phyloP scores from a whole-genome alignment of 2,113 vertebrate genomes.

The Equus quagga region DNA sequence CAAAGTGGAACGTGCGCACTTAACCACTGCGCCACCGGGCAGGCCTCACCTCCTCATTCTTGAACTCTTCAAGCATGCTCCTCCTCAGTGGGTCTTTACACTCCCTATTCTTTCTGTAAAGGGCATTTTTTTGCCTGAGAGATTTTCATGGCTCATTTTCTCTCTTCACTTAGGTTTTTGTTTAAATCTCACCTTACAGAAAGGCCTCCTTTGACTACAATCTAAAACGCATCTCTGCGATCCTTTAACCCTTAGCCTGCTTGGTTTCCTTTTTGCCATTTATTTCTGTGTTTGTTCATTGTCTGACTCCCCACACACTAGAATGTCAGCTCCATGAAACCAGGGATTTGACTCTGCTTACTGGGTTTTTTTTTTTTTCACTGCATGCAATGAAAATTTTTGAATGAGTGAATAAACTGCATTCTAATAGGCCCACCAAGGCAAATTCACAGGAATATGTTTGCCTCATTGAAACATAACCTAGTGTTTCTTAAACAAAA shows the following conservation, averaged over 20 bases:
- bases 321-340: background rate
- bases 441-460: background rate
- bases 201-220: background rate
- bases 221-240: no score
- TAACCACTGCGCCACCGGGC: no score
- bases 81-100: background rate
- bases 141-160: background rate
- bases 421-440: background rate
- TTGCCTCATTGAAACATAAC: background rate
- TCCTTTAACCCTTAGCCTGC: background rate
- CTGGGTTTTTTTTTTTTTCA: background rate
- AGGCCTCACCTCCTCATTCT: background rate
- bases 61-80: background rate
- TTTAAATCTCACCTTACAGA: background rate
- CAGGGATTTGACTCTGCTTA: background rate
- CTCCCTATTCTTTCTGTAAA: background rate
- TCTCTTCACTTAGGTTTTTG: background rate
- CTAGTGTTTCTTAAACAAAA: background rate
- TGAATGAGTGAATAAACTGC: conserved; percentile 10
- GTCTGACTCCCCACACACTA: background rate
- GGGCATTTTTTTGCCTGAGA: background rate
- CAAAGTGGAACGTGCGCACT: no score
- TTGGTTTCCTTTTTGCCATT: background rate
- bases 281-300: background rate
- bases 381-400: background rate